phyloP scores from a whole-genome alignment of 2,797 vertebrate genomes.

The Leptoclinus maculatus region DNA sequence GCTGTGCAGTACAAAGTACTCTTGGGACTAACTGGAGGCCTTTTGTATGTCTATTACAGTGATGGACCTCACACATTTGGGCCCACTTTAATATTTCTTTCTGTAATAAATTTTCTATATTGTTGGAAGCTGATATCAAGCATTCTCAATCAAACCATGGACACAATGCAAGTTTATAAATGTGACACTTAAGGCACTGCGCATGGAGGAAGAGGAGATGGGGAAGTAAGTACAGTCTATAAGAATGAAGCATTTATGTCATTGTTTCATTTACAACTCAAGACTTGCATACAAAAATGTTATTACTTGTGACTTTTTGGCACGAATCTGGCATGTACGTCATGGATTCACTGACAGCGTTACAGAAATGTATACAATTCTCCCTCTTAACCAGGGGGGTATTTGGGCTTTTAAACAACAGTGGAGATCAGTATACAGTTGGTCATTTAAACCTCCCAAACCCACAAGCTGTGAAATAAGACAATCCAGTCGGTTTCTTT shows the following conservation, averaged over 20 bases:
- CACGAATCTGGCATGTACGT: not conserved
- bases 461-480: not conserved
- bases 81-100: not conserved
- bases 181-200: not conserved
- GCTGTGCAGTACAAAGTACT: conserved; percentile 10
- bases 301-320: conserved; percentile 37
- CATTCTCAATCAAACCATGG: not conserved
- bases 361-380: conserved; percentile 3
- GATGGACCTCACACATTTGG: conserved; percentile 2
- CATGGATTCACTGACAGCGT: not conserved
- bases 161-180: not conserved
- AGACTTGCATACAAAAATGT: conserved; percentile 33
- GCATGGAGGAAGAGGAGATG: not conserved
- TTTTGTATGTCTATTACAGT: conserved; percentile 27
- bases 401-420: conserved; percentile 14
- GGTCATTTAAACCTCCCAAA: not conserved
- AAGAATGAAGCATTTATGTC: not conserved
- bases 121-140: conserved; percentile 2
- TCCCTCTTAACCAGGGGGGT: not conserved
- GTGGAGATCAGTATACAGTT: not conserved
- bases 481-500: not conserved
- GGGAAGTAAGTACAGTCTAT: not conserved
- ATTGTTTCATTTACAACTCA: conserved; percentile 9
- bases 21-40: not conserved
- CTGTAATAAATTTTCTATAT: conserved; percentile 53